A percentile compares a stretch with the other conserved stretches of the same genome.
These are phyloP conservation scores for Arnoldichthys spilopterus DNA, from an alignment of 2,797 vertebrate genomes.

Conservation along the genomic window DNA sequence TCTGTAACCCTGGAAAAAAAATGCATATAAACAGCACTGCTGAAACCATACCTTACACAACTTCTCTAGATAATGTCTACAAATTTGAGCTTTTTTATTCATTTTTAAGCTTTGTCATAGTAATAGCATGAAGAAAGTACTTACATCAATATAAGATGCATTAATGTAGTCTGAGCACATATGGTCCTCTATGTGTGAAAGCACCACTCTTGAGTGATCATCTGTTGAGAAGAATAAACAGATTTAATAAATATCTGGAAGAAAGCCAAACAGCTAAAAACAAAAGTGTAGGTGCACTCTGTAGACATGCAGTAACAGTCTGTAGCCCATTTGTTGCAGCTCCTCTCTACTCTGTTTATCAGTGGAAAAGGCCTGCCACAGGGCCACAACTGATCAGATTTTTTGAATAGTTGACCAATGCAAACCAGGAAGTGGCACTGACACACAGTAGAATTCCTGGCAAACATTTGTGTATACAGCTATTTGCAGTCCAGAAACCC, in stretches of 20 bases:
- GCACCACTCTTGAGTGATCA: slow-evolving; percentile 90
- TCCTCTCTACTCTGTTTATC: neutral
- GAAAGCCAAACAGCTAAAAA: neutral
- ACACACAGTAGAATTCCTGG: no score
- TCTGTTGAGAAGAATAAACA: slow-evolving; percentile 74
- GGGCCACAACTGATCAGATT: neutral
- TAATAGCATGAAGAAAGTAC: slow-evolving; percentile 57
- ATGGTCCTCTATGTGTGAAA: slow-evolving; percentile 85
- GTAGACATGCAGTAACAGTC: no score
- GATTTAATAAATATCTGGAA: neutral
- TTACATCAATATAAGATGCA: slow-evolving; percentile 95
- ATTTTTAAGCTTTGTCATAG: neutral
- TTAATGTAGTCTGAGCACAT: slow-evolving; percentile 93
- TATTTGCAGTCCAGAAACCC: no score
- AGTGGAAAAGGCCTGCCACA: neutral
- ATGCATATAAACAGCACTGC: neutral
- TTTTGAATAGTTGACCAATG: neutral
- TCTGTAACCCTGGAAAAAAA: slow-evolving; percentile 85
- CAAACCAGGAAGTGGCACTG: no score
- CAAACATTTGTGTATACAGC: no score
- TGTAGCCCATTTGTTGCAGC: neutral
- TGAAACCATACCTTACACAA: neutral
- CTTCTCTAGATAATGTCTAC: neutral
- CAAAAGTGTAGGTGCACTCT: no score
- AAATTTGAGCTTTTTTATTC: neutral